Evolutionary conservation across 2,113 vertebrate genomes (phyloP).

Genomic region (Peucedramus taeniatus): DNA sequence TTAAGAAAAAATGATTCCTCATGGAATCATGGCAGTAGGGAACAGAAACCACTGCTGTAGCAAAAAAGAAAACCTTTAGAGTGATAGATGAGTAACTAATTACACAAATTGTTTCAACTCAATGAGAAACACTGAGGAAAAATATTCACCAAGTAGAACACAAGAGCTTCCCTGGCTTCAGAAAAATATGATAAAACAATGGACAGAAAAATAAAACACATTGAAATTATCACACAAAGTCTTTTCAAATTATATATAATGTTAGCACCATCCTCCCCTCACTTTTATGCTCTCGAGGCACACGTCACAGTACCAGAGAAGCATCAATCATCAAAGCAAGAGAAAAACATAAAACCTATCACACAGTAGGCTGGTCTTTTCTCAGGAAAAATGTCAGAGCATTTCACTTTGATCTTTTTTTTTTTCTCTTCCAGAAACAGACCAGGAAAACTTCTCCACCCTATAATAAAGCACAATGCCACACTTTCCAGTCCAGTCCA

Average conservation of each 20-base stretch:
- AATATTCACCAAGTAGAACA: neutral
- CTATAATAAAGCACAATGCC: conserved; percentile 63
- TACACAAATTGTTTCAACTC: neutral
- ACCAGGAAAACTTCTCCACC: conserved; percentile 67
- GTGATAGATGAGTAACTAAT: neutral
- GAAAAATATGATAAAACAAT: neutral
- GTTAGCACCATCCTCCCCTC: neutral
- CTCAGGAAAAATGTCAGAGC: conserved; percentile 54
- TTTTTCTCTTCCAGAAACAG: conserved; percentile 35
- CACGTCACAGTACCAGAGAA: neutral
- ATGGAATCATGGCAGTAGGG: neutral
- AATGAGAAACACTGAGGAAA: neutral
- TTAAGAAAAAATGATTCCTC: neutral
- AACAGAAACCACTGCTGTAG: neutral
- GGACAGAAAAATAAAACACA: neutral
- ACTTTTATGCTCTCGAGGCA: neutral
- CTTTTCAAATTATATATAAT: neutral
- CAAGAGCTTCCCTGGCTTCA: neutral
- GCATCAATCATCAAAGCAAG: conserved; percentile 26
- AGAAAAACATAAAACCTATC: conserved; percentile 56
- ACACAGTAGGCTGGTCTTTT: conserved; percentile 59
- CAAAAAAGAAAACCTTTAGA: neutral
- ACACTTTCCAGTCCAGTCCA: conserved; percentile 46
- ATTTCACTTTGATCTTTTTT: conserved; percentile 65
- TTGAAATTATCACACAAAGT: neutral